phyloP scores from a whole-genome alignment of 2,888 invertebrate genomes.

The Drosophila rubida region DNA sequence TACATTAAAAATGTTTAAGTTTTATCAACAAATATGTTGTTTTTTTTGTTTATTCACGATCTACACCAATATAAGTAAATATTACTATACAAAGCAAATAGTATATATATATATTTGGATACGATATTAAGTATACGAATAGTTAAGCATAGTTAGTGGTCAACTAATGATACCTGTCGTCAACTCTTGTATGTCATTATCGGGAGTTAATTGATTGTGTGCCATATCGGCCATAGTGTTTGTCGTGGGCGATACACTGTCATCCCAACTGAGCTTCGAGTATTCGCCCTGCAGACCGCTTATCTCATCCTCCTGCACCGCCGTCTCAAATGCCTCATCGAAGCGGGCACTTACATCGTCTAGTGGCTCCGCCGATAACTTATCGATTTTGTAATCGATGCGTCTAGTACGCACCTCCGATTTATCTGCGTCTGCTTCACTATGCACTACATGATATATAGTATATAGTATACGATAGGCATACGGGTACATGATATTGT shows the following conservation, averaged over 20 bases:
- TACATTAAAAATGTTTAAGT: slow-evolving; percentile 25
- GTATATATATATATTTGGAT: slow-evolving; percentile 22
- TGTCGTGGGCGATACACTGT: slow-evolving; percentile 84
- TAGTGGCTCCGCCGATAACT: slow-evolving; percentile 72
- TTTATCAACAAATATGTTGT: slow-evolving; percentile 1
- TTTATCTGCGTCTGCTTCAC: slow-evolving; percentile 57
- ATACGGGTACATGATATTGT: slow-evolving; percentile 27
- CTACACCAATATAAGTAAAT: slow-evolving; percentile 48
- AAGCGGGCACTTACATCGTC: slow-evolving; percentile 81
- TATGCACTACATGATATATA: slow-evolving; percentile 56
- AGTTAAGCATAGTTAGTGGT: slow-evolving; percentile 17
- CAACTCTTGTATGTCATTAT: slow-evolving; percentile 84
- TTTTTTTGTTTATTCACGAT: slow-evolving; percentile 22
- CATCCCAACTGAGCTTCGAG: slow-evolving; percentile 85
- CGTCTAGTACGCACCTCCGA: slow-evolving; percentile 73
- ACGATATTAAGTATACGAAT: slow-evolving; percentile 26
- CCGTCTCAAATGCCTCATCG: slow-evolving; percentile 81
- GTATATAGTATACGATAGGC: slow-evolving; percentile 14
- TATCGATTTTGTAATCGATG: slow-evolving; percentile 83
- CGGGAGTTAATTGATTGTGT: slow-evolving; percentile 83
- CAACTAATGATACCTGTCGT: slow-evolving; percentile 80
- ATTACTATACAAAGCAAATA: slow-evolving; percentile 48
- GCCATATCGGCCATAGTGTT: slow-evolving; percentile 84
- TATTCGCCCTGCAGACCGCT: slow-evolving; percentile 84
- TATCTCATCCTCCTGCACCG: slow-evolving; percentile 84